These are phyloP conservation scores for Epirrhoe alternata DNA, from an alignment of 2,888 invertebrate species.

Conservation along the genomic window DNA sequence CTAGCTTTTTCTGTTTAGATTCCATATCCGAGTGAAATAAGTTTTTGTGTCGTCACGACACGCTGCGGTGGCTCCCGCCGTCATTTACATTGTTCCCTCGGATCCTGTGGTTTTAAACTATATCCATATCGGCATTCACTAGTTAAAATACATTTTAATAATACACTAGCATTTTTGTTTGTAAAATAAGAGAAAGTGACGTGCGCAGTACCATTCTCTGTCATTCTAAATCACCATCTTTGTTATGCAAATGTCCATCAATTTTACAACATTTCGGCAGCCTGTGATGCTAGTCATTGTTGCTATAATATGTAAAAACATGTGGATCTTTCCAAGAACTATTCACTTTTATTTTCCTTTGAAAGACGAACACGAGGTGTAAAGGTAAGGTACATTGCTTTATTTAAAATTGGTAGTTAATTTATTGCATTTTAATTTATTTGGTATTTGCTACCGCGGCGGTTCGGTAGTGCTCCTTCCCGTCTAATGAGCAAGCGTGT, in stretches of 20 bases:
- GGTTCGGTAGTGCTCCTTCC: constrained; percentile 52
- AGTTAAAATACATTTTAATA: constrained; percentile 64
- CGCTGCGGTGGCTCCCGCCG: constrained; percentile 66
- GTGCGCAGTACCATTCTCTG: constrained; percentile 63
- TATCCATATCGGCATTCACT: constrained; percentile 61
- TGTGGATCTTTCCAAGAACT: constrained; percentile 73
- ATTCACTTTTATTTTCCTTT: constrained; percentile 57
- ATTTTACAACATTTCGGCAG: constrained; percentile 78
- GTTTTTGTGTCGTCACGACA: constrained; percentile 77
- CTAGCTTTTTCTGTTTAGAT: constrained; percentile 72
- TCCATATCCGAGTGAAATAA: constrained; percentile 77
- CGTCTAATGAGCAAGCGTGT: constrained; percentile 84
- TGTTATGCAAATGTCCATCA: constrained; percentile 79
- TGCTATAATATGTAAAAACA: constrained; percentile 59
- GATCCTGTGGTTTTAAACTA: constrained; percentile 73
- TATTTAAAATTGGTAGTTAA: constrained; percentile 46
- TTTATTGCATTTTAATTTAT: constrained; percentile 49
- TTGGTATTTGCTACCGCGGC: constrained; percentile 43
- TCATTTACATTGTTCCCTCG: constrained; percentile 68
- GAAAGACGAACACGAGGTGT: constrained; percentile 42
- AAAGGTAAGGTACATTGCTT: constrained; percentile 36
- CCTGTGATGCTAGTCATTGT: constrained; percentile 65
- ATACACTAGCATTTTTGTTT: constrained; percentile 54
- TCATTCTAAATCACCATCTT: constrained; percentile 75
- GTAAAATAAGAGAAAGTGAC: constrained; percentile 76